A percentile compares a stretch with the other conserved stretches of the same genome.
Evolutionary conservation across 2,888 invertebrate species (phyloP).

Genomic region (Agrenia bidenticulata): DNA sequence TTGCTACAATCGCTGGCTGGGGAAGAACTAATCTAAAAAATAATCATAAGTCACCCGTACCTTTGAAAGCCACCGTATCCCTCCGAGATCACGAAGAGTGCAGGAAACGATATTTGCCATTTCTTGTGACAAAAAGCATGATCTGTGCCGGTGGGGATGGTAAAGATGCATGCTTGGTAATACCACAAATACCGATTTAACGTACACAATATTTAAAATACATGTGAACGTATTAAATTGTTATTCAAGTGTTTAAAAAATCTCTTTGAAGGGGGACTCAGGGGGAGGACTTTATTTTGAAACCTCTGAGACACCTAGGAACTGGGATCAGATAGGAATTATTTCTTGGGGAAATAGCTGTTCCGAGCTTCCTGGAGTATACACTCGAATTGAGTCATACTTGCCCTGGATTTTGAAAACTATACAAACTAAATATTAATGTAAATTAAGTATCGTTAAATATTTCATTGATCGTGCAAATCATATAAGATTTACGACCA

Average conservation of each 20-base stretch:
- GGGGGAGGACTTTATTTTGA: too few species aligned
- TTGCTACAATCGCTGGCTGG: constrained; percentile 26
- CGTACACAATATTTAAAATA: too few species aligned
- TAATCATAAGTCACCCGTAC: constrained; percentile 62
- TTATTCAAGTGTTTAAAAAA: too few species aligned
- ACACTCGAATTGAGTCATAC: constrained; percentile 79
- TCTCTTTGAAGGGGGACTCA: too few species aligned
- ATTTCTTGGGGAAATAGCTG: constrained; percentile 38
- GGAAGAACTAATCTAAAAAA: constrained; percentile 1
- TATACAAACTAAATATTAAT: too few species aligned
- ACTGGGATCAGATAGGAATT: constrained; percentile 29
- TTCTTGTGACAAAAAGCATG: constrained; percentile 77
- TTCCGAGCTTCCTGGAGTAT: constrained; percentile 73
- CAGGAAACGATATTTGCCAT: background rate
- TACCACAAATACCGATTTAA: too few species aligned
- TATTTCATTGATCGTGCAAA: too few species aligned
- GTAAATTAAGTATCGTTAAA: too few species aligned
- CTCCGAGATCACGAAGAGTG: constrained; percentile 70
- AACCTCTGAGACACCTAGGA: too few species aligned
- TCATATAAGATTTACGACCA: too few species aligned
- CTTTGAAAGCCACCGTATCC: constrained; percentile 81
- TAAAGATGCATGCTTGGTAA: constrained; percentile 58
- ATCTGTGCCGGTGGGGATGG: constrained; percentile 73
- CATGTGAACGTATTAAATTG: too few species aligned
- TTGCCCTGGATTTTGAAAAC: constrained; percentile 70